Conservation (phyloP, 2,797 vertebrate species). For the Lates japonicus region DNA sequence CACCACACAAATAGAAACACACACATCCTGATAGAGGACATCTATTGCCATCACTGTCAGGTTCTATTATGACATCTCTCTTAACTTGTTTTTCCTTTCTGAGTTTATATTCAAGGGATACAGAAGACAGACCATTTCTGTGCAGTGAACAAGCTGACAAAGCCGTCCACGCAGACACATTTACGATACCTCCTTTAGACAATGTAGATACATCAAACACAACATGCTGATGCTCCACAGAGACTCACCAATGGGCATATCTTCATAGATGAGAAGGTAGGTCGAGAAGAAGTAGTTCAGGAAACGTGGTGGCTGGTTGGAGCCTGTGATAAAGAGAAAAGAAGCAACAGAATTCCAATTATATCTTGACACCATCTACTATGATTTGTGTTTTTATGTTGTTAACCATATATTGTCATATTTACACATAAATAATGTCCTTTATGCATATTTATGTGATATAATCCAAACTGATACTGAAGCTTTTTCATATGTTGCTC, state of each 20-base stretch:
- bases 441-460: background rate
- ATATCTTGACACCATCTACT: background rate
- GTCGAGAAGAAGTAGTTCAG: slow-evolving; percentile 87
- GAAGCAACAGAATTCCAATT: background rate
- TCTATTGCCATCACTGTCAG: slow-evolving; percentile 34
- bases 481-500: background rate
- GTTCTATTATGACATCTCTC: slow-evolving; percentile 32
- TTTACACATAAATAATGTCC: background rate
- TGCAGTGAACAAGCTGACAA: slow-evolving; percentile 36
- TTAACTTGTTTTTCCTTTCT: slow-evolving; percentile 39
- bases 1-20: background rate
- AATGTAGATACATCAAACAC: slow-evolving; percentile 12
- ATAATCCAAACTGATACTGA: background rate
- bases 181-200: slow-evolving; percentile 43
- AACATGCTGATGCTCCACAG: slow-evolving; percentile 2
- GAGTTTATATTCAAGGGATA: slow-evolving; percentile 40
- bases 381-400: background rate
- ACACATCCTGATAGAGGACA: slow-evolving; percentile 21
- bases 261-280: slow-evolving; percentile 89
- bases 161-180: slow-evolving; percentile 27
- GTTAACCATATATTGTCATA: background rate
- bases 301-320: slow-evolving; percentile 87
- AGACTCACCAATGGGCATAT: slow-evolving; percentile 86
- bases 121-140: slow-evolving; percentile 19
- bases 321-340: slow-evolving; percentile 69